phyloP scores from a whole-genome alignment of 1,140 invertebrate species.

The Macrosteles quadrilineatus region DNA sequence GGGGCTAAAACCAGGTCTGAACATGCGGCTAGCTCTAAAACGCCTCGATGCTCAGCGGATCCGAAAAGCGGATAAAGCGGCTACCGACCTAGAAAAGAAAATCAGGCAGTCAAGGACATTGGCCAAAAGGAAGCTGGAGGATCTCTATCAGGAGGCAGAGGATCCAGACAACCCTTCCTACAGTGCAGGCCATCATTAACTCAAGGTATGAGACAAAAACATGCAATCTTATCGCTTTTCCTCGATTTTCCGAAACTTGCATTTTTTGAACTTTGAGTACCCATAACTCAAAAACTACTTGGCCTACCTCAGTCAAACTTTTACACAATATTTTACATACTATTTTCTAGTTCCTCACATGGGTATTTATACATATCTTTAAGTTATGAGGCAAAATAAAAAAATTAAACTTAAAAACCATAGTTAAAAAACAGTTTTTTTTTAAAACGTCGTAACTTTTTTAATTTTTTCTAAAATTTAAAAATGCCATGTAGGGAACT shows the following conservation, averaged over 20 bases:
- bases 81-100: conserved; percentile 21
- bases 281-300: conserved; percentile 6
- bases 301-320: neutral
- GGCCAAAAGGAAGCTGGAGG: conserved; percentile 15
- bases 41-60: conserved; percentile 9
- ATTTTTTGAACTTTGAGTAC: conserved; percentile 14
- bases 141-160: conserved; percentile 21
- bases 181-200: conserved; percentile 17
- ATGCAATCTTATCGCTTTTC: neutral
- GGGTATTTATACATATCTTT: neutral
- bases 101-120: neutral
- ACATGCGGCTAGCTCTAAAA: conserved; percentile 11
- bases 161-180: conserved; percentile 26
- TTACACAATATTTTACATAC: neutral
- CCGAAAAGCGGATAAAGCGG: conserved; percentile 8
- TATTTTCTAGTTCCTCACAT: conserved; percentile 12
- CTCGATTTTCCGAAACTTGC: neutral
- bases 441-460: neutral
- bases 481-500: conserved; percentile 2
- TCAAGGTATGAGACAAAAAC: neutral
- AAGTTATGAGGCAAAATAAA: neutral
- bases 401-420: neutral
- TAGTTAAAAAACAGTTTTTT: neutral
- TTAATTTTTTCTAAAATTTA: no score
- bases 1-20: conserved; percentile 15